Evolutionary conservation across 2,888 invertebrate genomes (phyloP), one percentile per base, ranked within the genome.

Genomic region (Drosophila meridionalis): DNA sequence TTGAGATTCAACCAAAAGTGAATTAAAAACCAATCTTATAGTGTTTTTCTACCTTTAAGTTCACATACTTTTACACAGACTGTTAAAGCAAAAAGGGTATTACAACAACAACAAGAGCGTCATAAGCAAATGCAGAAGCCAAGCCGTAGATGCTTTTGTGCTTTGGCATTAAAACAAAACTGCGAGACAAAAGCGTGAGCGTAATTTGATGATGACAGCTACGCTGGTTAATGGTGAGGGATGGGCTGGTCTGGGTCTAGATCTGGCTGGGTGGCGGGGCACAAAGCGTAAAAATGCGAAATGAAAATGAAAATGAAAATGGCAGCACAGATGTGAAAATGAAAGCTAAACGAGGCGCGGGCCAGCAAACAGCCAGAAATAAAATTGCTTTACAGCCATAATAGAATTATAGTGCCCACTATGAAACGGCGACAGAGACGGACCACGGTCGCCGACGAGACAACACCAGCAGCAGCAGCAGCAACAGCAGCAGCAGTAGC

Each of bases 201-300:
- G 84, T 86, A 87, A 87, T 88, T 86, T 82, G 80, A 86, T 88
- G 87, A 88, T 86, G 87, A 86, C 87, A 87, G 80, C 75, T 74
- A 71, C 72, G 79, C 74, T 53, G 68, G 65, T 45, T 75, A 78
- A 75, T 75, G 75, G 63, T 40, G 11, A 34, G 32, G 57, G 52
- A 28, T 56, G 57, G 55, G 64, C 28, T 42, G 55, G 47, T 2
- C 14, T 42, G 42, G n/a, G 40, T 2, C 40, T n/a, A 14, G 14
- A 9, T 26, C 30, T 20, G 34, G 12, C 28, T 36, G 14, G 32
- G 4, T n/a, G 30, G 32, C 12, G 36, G 50, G 38, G 65, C 55
- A 65, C 67, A 71, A 70, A 76, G 82, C 79, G 76, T 71, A 70
- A 82, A 83, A 78, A 85, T 76, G 69, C 74, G 73, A 78, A 56